Conservation (phyloP, 2,797 vertebrate species). For the Etheostoma nigrum region DNA sequence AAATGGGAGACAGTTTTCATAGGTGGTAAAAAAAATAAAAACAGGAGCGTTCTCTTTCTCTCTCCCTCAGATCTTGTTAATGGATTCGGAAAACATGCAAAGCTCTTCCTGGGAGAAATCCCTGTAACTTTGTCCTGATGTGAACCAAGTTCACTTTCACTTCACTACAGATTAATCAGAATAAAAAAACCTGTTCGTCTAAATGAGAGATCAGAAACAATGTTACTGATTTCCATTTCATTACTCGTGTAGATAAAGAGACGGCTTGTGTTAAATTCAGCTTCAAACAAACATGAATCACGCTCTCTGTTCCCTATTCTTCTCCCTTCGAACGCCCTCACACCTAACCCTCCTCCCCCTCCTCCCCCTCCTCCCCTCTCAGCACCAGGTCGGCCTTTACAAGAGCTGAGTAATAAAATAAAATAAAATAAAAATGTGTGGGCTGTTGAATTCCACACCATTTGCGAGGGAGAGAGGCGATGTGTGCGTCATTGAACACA, state of each 20-base stretch:
- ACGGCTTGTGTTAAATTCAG: not conserved
- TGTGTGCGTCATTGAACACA: no score
- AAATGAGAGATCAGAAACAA: no score
- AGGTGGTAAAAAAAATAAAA: conserved; percentile 3
- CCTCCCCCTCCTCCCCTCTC: conserved; percentile 21
- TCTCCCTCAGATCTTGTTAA: conserved; percentile 37
- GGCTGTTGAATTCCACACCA: conserved; percentile 34
- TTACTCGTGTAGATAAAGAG: no score
- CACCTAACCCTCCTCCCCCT: not conserved
- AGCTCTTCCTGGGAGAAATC: conserved; percentile 41
- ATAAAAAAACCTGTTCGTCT: no score
- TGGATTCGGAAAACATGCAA: conserved; percentile 43
- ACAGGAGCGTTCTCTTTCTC: conserved; percentile 2
- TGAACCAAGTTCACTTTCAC: conserved; percentile 17
- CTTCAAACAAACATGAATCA: not conserved
- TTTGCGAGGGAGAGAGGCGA: not conserved
- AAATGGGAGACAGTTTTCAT: conserved; percentile 17
- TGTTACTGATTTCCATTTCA: no score
- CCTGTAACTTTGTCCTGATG: conserved; percentile 41
- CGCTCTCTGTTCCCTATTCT: not conserved
- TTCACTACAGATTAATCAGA: not conserved
- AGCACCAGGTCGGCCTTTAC: conserved; percentile 43
- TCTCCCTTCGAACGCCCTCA: not conserved
- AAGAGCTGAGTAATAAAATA: conserved; percentile 47
- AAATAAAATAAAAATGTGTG: conserved; percentile 33